Percentiles rank a stretch among this genome's conserved stretches.
phyloP scores from a whole-genome alignment of 1,140 invertebrate species.

The Drosophila mauritiana region DNA sequence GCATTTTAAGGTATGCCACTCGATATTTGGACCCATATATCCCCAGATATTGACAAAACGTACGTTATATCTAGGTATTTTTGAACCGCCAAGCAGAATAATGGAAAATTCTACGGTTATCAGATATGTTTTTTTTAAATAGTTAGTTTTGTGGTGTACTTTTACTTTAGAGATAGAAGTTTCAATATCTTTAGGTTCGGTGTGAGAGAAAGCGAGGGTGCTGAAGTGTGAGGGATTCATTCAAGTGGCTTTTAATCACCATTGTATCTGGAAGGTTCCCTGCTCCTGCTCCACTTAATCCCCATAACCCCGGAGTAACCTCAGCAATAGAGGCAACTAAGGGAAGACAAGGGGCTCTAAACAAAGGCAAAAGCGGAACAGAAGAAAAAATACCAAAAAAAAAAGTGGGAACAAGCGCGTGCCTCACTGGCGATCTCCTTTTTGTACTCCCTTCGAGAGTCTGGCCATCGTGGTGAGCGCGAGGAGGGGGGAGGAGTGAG shows the following conservation, averaged over 20 bases:
- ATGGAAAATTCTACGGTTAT: too few relatives aligned
- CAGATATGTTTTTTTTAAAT: too few relatives aligned
- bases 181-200: too few relatives aligned
- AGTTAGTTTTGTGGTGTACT: too few relatives aligned
- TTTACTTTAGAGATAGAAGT: too few relatives aligned
- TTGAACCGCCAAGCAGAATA: too few relatives aligned
- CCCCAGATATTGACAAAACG: background rate
- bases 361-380: constrained; percentile 61
- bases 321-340: constrained; percentile 6
- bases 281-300: background rate
- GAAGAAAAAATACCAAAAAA: constrained; percentile 17
- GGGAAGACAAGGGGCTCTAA: constrained; percentile 33
- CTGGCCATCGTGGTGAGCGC: background rate
- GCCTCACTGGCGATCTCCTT: constrained; percentile 47
- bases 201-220: constrained; percentile 4
- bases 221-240: constrained; percentile 36
- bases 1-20: background rate
- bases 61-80: background rate
- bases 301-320: constrained; percentile 8
- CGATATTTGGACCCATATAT: background rate
- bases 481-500: background rate
- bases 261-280: constrained; percentile 17
- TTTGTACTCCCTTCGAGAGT: background rate
- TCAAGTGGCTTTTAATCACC: constrained; percentile 72
- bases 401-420: constrained; percentile 36